These are phyloP conservation scores for Drosophila sp. DNA, from an alignment of 1,140 invertebrate genomes.

Conservation along the genomic window DNA sequence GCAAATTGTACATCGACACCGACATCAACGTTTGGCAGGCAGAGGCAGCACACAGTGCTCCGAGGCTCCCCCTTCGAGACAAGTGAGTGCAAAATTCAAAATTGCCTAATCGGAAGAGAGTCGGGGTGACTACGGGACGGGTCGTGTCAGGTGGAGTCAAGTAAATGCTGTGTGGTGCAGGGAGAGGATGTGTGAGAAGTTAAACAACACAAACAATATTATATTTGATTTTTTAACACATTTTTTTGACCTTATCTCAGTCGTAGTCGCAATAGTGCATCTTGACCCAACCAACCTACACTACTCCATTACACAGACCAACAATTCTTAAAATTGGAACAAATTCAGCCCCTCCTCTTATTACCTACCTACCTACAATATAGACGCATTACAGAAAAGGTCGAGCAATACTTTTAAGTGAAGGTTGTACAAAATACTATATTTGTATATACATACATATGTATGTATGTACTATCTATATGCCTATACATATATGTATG, in stretches of 20 bases:
- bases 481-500: neutral
- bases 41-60: constrained; percentile 35
- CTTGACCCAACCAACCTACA: too few relatives aligned
- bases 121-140: too few relatives aligned
- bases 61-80: constrained; percentile 8
- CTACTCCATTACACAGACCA: neutral
- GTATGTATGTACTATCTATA: neutral
- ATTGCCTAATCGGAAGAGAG: constrained; percentile 8
- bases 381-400: neutral
- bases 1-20: constrained; percentile 23
- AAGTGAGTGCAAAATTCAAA: constrained; percentile 31
- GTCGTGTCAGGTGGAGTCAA: too few relatives aligned
- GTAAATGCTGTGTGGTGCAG: neutral
- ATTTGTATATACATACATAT: neutral
- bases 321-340: neutral
- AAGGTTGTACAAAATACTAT: constrained; percentile 3
- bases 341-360: too few relatives aligned
- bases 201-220: constrained; percentile 1
- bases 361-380: too few relatives aligned
- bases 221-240: neutral
- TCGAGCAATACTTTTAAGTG: constrained; percentile 15
- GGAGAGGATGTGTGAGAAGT: neutral
- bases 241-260: neutral
- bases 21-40: constrained; percentile 20
- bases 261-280: too few relatives aligned